These are phyloP conservation scores for Arion vulgaris DNA, from an alignment of 1,140 invertebrate genomes.

Conservation along the genomic window DNA sequence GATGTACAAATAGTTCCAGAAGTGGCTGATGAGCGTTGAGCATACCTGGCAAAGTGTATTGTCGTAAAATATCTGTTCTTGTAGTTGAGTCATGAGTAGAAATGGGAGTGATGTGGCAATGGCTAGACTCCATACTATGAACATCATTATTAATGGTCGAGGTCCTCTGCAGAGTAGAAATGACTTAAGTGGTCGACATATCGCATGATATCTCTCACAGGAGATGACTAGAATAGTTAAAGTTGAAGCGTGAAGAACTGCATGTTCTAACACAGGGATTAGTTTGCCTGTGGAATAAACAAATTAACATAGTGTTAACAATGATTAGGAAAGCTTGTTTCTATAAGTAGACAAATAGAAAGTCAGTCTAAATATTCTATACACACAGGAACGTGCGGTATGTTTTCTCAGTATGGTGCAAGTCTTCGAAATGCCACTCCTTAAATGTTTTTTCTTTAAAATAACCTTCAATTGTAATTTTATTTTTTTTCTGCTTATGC, in stretches of 20 bases:
- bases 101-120: slow-evolving; percentile 48
- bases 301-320: too few relatives aligned
- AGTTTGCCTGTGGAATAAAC: slow-evolving; percentile 48
- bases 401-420: too few relatives aligned
- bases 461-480: too few relatives aligned
- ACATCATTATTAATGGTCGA: slow-evolving; percentile 31
- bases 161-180: slow-evolving; percentile 27
- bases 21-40: slow-evolving; percentile 31
- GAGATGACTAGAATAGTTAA: slow-evolving; percentile 59
- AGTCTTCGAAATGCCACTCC: too few relatives aligned
- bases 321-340: too few relatives aligned
- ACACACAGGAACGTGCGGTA: too few relatives aligned
- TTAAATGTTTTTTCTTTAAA: too few relatives aligned
- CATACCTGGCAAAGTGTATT: slow-evolving; percentile 48
- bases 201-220: slow-evolving; percentile 56
- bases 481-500: too few relatives aligned
- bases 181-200: slow-evolving; percentile 50
- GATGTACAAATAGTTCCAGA: slow-evolving; percentile 50
- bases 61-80: slow-evolving; percentile 49
- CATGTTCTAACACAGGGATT: slow-evolving; percentile 56
- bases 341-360: too few relatives aligned
- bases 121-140: slow-evolving; percentile 45
- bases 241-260: slow-evolving; percentile 52
- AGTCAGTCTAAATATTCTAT: too few relatives aligned
- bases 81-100: slow-evolving; percentile 45